Percentiles rank a stretch among this genome's conserved stretches.
Conservation (phyloP, 2,888 invertebrate genomes). For the Melipona beecheii region DNA sequence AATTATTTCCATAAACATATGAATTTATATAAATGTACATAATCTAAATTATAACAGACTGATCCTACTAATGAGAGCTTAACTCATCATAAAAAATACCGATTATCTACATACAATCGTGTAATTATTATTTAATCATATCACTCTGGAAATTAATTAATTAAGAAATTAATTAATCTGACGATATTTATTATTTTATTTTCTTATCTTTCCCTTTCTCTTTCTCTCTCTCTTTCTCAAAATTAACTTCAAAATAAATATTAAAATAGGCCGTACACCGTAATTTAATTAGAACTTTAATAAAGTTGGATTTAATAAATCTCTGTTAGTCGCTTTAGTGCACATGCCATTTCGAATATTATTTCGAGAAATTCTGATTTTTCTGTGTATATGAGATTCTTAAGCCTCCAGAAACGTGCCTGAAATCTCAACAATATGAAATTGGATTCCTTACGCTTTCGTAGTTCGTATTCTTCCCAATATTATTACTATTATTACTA, state of each 20-base stretch:
- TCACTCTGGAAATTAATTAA: neutral
- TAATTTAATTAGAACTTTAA: neutral
- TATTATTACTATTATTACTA: conserved; percentile 13
- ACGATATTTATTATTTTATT: neutral
- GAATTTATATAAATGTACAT: too few relatives aligned
- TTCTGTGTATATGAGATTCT: neutral
- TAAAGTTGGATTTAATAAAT: neutral
- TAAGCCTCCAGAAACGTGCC: neutral
- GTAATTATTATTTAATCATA: neutral
- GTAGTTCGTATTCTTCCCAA: neutral
- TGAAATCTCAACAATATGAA: conserved; percentile 18
- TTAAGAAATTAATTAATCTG: neutral
- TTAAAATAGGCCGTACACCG: neutral
- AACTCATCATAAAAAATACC: neutral
- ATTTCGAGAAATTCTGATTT: conserved; percentile 5
- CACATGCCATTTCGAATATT: neutral
- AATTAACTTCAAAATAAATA: neutral
- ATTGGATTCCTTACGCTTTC: conserved; percentile 9
- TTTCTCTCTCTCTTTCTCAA: too few relatives aligned
- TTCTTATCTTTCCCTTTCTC: neutral
- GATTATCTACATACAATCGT: neutral
- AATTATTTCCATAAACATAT: too few relatives aligned
- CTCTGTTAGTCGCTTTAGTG: neutral
- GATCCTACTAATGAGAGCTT: neutral
- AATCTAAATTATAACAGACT: neutral